Evolutionary conservation across 2,113 vertebrate genomes (phyloP), one percentile per base, ranked within the genome.

Genomic region (Tychaedon coryphoeus): DNA sequence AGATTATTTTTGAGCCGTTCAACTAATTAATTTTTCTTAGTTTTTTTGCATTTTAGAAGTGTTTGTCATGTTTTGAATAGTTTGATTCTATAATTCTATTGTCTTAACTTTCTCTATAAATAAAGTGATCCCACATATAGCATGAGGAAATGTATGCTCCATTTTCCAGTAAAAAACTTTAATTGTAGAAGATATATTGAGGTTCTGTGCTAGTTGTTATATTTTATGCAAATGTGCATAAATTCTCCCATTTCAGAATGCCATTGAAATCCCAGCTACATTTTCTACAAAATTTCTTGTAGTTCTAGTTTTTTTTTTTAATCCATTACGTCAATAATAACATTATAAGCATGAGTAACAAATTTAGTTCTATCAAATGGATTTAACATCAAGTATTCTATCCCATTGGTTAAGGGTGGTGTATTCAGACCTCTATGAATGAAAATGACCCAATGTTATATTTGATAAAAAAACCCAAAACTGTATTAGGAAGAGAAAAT

Each of bases 361-460:
- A 87, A 89, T 92, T 81, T 90, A 79, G 74, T 85, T 77, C 38
- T 62, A 82, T 76, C 42, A 88, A 73, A 43, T 79, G 16, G 36
- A n/a, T 86, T 85, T 79, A 84, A 12, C 65, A 65, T 72, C 47
- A 86, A 91, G 43, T 74, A 56, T 82, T 90, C 38, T 65, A 48
- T 92, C 54, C n/a, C 43, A 56, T 92, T 94, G 87, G 80, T 91
- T 92, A 89, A 91, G 80, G 51, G 43, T 75, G 31, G 19, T 89
- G 17, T 51, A 67, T 87, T 95, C 61, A 91, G 51, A 81, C 87
- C 6, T 78, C 22, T 71, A 10, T 67, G 61, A 95, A 87, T 92
- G 69, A 56, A 92, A 96, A 91, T 95, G 84, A 93, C 65, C 24
- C 57, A 81, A 24, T 56, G 43, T 28, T 91, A 38, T 67, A 71